These are phyloP conservation scores for Diplodus puntazzo DNA, from an alignment of 2,797 vertebrate species.

Conservation along the genomic window DNA sequence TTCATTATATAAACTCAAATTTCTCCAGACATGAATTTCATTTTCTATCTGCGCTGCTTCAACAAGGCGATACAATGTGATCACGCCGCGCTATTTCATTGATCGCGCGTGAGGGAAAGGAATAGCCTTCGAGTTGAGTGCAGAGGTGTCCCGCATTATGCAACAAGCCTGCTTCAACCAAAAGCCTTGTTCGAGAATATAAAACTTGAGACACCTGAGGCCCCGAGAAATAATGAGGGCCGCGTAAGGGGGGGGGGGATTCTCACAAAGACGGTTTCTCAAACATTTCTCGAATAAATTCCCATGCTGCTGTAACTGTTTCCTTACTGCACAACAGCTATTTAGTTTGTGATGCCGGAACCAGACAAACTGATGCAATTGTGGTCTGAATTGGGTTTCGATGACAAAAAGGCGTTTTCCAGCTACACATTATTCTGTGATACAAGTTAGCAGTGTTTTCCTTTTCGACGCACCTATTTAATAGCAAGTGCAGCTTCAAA, in stretches of 20 bases:
- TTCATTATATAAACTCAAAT: not conserved
- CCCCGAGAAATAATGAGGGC: conserved; percentile 35
- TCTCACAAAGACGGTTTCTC: not conserved
- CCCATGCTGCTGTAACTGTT: not conserved
- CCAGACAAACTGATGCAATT: not conserved
- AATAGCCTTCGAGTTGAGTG: not conserved
- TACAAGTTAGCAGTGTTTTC: not conserved
- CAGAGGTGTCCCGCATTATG: conserved; percentile 7
- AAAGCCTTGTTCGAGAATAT: conserved; percentile 24
- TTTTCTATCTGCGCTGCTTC: conserved; percentile 1
- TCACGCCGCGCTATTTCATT: not conserved
- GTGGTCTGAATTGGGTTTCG: not conserved
- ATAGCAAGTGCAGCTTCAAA: not conserved
- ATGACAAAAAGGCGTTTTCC: not conserved
- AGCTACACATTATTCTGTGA: not conserved
- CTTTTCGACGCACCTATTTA: not conserved
- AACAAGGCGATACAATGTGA: not conserved
- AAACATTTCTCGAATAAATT: not conserved
- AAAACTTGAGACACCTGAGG: conserved; percentile 22
- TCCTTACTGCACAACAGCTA: not conserved
- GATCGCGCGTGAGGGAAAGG: conserved; percentile 7
- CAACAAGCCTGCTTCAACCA: not conserved
- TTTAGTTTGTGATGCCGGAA: not conserved
- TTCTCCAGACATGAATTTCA: not conserved
- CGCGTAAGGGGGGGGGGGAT: not conserved